Base-by-base conservation (phyloP, 2,888 invertebrate genomes). In the Drosophila borborema region DNA sequence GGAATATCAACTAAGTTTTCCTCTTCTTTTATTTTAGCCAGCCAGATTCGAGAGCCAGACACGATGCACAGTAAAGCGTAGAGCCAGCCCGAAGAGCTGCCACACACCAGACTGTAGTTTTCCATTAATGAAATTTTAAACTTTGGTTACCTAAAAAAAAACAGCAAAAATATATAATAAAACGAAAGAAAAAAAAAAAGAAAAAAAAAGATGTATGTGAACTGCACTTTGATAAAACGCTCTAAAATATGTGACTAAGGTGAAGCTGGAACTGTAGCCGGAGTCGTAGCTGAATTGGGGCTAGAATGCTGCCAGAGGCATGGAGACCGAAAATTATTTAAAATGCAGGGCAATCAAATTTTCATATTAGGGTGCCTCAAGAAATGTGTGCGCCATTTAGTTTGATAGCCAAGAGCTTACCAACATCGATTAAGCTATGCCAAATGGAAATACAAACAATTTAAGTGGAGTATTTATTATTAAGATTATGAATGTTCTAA, bases 1-100 rank as follows among this genome's bases (percentile, higher is more conserved):
- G 85, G 85, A 89, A 86, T 86, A 89, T 72, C 74, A 86, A 86
- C 77, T 77, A 85, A 67, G 72, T 76, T 75, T 45, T 54, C 48
- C 20, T 73, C 72, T 40, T 54, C 53, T 41, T 51, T 55, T 28
- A 55, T 55, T 55, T 55, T 18, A 34, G 31, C 38, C 59, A 36
- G 40, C 61, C 60, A 28, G 41, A 48, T 31, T n/a, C 38, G 23
- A 36, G 45, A 58, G 28, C 23, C 28, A 48, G 36, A 51, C 45
- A 18, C 14, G 43, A 53, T n/a, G 28, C 8, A 16, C 14, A 9
- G 34, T 8, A n/a, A n/a, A n/a, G n/a, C n/a, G n/a, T n/a, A n/a
- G 23, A 38, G 23, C 54, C 54, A 23, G 38, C n/a, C 43, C 10
- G 28, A 45, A 58, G 34, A 58, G 34, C 9, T n/a, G n/a, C n/a